A percentile compares a stretch with the other conserved stretches of the same genome.
These are phyloP conservation scores for Solen grandis DNA, from an alignment of 1,140 invertebrate species.

Conservation along the genomic window DNA sequence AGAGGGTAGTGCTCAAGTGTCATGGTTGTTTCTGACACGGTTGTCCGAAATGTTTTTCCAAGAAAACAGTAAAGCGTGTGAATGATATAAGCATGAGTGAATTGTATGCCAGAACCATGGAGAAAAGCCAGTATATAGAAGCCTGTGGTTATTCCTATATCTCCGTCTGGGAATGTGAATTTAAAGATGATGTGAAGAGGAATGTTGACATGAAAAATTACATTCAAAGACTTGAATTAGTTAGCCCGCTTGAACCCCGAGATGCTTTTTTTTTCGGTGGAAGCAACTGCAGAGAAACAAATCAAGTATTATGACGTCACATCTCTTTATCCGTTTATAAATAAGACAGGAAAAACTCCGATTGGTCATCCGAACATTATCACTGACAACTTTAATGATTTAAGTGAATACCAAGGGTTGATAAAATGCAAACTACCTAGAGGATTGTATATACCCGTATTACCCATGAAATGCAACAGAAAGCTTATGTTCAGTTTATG, in stretches of 20 bases:
- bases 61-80: slow-evolving; percentile 13
- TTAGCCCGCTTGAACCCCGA: slow-evolving; percentile 22
- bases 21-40: slow-evolving; percentile 65
- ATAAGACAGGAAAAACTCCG: slow-evolving; percentile 1
- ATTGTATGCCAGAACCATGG: slow-evolving; percentile 43
- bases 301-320: slow-evolving; percentile 12
- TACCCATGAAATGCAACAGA: not conserved
- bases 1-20: slow-evolving; percentile 51
- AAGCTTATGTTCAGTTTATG: not conserved
- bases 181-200: not conserved
- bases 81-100: slow-evolving; percentile 48
- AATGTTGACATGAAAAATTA: not conserved
- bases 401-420: not conserved
- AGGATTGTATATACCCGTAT: not conserved
- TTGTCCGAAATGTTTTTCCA: slow-evolving; percentile 30
- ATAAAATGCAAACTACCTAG: not conserved
- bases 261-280: slow-evolving; percentile 29
- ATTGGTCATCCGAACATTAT: not conserved
- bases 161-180: slow-evolving; percentile 35
- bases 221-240: not conserved
- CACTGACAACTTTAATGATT: not conserved
- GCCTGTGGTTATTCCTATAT: slow-evolving; percentile 16
- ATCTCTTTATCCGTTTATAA: not conserved
- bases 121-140: slow-evolving; percentile 34
- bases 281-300: not conserved